Percentiles rank a stretch among this genome's conserved stretches.
These are phyloP conservation scores for Drosophila mayri DNA, from an alignment of 1,140 invertebrate genomes.

Conservation along the genomic window DNA sequence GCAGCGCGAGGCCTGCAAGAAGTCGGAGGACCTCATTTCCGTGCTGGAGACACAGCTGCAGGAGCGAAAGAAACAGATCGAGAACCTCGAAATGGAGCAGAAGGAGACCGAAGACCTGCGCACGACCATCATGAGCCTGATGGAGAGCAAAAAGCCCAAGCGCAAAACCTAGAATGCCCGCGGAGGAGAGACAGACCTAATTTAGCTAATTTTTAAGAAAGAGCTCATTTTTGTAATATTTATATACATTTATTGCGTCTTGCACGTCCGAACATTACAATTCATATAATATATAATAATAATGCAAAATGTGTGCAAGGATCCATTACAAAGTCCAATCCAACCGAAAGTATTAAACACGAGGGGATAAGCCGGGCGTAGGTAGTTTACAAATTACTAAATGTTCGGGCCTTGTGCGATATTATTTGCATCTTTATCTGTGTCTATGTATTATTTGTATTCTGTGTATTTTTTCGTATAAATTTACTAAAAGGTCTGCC, in stretches of 20 bases:
- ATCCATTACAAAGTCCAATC: slow-evolving; percentile 61
- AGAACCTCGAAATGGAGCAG: slow-evolving; percentile 74
- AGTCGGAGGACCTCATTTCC: slow-evolving; percentile 73
- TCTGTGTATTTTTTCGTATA: slow-evolving; percentile 49
- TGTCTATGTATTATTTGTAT: not conserved
- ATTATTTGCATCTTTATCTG: slow-evolving; percentile 11
- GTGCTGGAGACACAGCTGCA: slow-evolving; percentile 76
- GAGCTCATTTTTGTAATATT: slow-evolving; percentile 21
- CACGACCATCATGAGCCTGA: slow-evolving; percentile 82
- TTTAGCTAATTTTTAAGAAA: not conserved
- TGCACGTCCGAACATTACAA: slow-evolving; percentile 36
- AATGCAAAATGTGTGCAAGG: slow-evolving; percentile 40
- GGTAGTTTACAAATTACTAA: slow-evolving; percentile 37
- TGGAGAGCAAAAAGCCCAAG: slow-evolving; percentile 84
- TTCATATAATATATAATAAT: not conserved
- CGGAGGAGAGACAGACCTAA: not conserved
- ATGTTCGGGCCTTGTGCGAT: slow-evolving; percentile 20
- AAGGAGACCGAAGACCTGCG: slow-evolving; percentile 82
- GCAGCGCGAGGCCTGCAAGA: slow-evolving; percentile 75
- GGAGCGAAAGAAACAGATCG: slow-evolving; percentile 78
- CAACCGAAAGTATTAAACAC: slow-evolving; percentile 52
- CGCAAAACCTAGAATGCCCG: slow-evolving; percentile 53
- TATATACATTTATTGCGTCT: slow-evolving; percentile 73
- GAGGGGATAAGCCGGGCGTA: slow-evolving; percentile 28
- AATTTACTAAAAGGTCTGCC: slow-evolving; percentile 60